These are phyloP conservation scores for Entelurus aequoreus DNA, from an alignment of 2,113 vertebrate species.

Conservation along the genomic window DNA sequence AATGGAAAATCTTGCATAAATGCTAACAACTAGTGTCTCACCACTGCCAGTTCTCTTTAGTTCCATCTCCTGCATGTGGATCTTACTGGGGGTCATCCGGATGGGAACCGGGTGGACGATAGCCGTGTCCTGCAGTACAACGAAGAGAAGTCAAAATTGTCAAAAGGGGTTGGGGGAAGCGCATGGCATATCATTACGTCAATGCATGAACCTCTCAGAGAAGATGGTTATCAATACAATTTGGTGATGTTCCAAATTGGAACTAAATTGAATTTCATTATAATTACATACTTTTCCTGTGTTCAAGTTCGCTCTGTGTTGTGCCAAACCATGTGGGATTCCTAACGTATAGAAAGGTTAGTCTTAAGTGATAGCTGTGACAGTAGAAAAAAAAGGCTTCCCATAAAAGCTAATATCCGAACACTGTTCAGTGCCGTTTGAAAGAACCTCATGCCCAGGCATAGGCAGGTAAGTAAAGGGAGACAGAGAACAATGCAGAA, in stretches of 20 bases:
- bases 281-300: too few species aligned
- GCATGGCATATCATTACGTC: background rate
- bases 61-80: constrained; percentile 99
- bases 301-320: too few species aligned
- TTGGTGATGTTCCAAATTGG: too few species aligned
- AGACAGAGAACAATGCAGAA: constrained; percentile 24
- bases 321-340: background rate
- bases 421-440: constrained; percentile 54
- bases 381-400: constrained; percentile 24
- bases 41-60: constrained; percentile 94
- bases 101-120: constrained; percentile 98
- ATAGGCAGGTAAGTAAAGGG: constrained; percentile 1
- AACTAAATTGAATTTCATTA: too few species aligned
- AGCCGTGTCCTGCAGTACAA: constrained; percentile 83
- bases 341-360: constrained; percentile 1
- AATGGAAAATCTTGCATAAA: background rate
- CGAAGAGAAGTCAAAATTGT: background rate
- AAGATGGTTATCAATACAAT: too few species aligned
- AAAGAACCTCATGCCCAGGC: constrained; percentile 50
- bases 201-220: too few species aligned
- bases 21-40: constrained; percentile 52
- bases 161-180: background rate
- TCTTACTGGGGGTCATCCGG: constrained; percentile 99
- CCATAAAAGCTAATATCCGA: constrained; percentile 56
- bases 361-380: constrained; percentile 26